Evolutionary conservation across 2,113 vertebrate species (phyloP), one percentile per base, ranked within the genome.

Genomic region (Ceyx margarethae): DNA sequence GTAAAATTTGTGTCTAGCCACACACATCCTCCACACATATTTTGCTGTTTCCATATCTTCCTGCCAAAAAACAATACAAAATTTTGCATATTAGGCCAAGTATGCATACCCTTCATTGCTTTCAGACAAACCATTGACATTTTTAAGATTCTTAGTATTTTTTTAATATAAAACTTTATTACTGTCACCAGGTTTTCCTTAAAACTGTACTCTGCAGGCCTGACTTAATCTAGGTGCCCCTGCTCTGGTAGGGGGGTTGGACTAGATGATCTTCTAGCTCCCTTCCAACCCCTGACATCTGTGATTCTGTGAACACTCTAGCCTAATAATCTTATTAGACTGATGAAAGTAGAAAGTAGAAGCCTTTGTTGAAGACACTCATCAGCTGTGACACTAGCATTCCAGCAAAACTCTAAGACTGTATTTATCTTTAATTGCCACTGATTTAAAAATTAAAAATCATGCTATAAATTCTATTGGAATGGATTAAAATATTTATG

Each of bases 11-110:
- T 99, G 99, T 84, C 99, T 97, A 37, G 99, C 99, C 87, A 99
- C 98, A 95, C 98, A 99, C 97, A 99, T 98, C 95, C 99, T 98
- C 98, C 99, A 99, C 57, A 99, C 98, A 16, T 99, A 99, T 97
- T 99, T 99, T 81, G 99, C 99, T 37, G 99, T 99, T 98, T 99
- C 99, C 98, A 99, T 99, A 98, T 99, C 99, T 97, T 99, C 99
- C 99, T 99, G 95, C 93, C 43, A 97, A 97, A 97, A 82, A 94
- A 64, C 6, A 75, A 80, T 65, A 5, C 1, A 40, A 96, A 94
- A 29, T 94, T 31, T 85, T 67, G 61, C 37, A 64, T 58, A 40
- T 95, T 90, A 90, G 62, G 57, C 51, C 62, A 89, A 85, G 81
- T 26, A 80, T 3, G 5, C 37, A 73, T 16, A 81, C 7, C 18